phyloP scores from a whole-genome alignment of 2,113 vertebrate species.

The Colossoma macropomum region DNA sequence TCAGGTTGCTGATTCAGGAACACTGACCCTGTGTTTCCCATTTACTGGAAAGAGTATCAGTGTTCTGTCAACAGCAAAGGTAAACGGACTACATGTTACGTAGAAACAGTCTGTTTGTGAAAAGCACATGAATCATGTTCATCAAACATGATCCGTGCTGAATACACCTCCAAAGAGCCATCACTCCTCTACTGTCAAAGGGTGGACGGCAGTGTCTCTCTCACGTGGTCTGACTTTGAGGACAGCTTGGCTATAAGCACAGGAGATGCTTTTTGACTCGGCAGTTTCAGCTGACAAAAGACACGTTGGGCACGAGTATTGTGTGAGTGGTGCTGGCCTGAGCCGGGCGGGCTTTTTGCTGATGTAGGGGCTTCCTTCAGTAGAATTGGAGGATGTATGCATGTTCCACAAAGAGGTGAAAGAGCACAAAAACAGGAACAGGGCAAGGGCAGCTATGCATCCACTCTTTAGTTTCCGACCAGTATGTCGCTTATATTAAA shows the following conservation, averaged over 20 bases:
- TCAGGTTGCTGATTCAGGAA: not conserved
- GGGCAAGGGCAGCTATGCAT: constrained; percentile 24
- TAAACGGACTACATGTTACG: too few species aligned
- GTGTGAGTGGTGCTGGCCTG: constrained; percentile 21
- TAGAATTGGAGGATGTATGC: constrained; percentile 80
- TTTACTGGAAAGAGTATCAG: not conserved
- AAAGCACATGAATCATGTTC: not conserved
- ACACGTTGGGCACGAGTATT: constrained; percentile 11
- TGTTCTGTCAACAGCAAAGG: not conserved
- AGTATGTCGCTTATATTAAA: not conserved
- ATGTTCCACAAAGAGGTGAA: constrained; percentile 66
- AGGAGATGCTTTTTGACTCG: not conserved
- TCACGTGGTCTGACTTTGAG: not conserved
- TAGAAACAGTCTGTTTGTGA: not conserved
- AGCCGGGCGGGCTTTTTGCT: constrained; percentile 43
- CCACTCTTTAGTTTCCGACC: constrained; percentile 21
- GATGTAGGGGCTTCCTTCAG: constrained; percentile 69
- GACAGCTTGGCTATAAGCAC: not conserved
- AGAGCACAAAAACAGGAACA: constrained; percentile 76
- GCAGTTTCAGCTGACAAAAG: constrained; percentile 11
- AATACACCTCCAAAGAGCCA: not conserved
- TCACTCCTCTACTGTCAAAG: not conserved
- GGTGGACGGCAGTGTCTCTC: not conserved
- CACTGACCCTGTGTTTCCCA: not conserved
- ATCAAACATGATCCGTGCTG: not conserved